These are phyloP conservation scores for Mamestra brassicae DNA, from an alignment of 2,888 invertebrate species.

Conservation along the genomic window DNA sequence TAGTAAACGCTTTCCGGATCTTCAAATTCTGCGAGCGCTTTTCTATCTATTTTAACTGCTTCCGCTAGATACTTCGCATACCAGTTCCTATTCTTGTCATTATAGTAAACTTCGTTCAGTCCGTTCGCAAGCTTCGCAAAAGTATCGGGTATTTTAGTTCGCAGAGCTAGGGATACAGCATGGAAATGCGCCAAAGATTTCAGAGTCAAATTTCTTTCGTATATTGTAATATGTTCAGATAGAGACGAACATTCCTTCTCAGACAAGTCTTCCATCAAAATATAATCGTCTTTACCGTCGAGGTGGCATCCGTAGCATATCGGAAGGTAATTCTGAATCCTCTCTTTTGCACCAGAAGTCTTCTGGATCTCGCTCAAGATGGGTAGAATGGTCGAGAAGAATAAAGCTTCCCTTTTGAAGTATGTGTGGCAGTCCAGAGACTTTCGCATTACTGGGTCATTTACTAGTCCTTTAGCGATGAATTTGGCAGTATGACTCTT, in stretches of 20 bases:
- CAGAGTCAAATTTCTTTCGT: slow-evolving; percentile 70
- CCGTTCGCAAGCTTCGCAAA: slow-evolving; percentile 69
- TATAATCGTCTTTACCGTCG: slow-evolving; percentile 76
- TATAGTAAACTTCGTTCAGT: slow-evolving; percentile 74
- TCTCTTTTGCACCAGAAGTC: slow-evolving; percentile 71
- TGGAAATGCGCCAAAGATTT: slow-evolving; percentile 78
- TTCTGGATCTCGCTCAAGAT: slow-evolving; percentile 70
- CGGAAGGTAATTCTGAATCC: slow-evolving; percentile 72
- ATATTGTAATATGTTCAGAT: slow-evolving; percentile 64
- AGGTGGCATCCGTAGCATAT: slow-evolving; percentile 71
- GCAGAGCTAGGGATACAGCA: slow-evolving; percentile 76
- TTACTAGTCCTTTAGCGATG: slow-evolving; percentile 74
- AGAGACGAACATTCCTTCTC: slow-evolving; percentile 68
- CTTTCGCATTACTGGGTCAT: slow-evolving; percentile 69
- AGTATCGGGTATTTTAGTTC: slow-evolving; percentile 69
- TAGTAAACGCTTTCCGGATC: slow-evolving; percentile 71
- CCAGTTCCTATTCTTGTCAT: slow-evolving; percentile 73
- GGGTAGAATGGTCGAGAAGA: slow-evolving; percentile 74
- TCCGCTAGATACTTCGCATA: slow-evolving; percentile 72
- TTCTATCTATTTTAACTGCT: slow-evolving; percentile 71
- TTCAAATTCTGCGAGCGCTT: slow-evolving; percentile 72
- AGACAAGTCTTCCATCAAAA: slow-evolving; percentile 77
- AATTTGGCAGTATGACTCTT: slow-evolving; percentile 66
- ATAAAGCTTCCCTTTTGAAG: slow-evolving; percentile 74
- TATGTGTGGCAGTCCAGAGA: slow-evolving; percentile 68